These are phyloP conservation scores for Sebastes elongatus DNA, from an alignment of 2,797 vertebrate species.

Conservation along the genomic window DNA sequence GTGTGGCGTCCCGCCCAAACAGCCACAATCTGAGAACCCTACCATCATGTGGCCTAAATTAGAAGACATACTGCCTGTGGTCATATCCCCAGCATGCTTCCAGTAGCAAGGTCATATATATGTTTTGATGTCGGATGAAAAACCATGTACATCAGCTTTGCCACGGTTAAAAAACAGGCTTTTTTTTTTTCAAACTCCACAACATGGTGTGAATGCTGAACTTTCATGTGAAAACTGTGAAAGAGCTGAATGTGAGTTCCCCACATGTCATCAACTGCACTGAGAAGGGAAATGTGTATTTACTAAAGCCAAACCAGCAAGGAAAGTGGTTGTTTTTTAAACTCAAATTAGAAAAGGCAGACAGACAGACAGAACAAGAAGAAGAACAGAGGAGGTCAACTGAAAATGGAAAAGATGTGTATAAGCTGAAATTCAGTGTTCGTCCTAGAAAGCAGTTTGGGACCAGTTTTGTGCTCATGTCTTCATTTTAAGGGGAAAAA, in stretches of 20 bases:
- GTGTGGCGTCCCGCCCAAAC: background rate
- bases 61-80: constrained; percentile 3
- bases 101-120: constrained; percentile 12
- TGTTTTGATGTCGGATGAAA: constrained; percentile 16
- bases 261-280: background rate
- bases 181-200: background rate
- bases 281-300: background rate
- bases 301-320: background rate
- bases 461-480: background rate
- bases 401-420: background rate
- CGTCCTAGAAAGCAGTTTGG: background rate
- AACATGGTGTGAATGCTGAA: background rate
- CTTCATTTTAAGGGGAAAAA: background rate
- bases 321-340: background rate
- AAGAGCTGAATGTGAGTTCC: background rate
- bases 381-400: background rate
- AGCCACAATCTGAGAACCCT: background rate
- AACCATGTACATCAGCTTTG: background rate
- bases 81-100: background rate
- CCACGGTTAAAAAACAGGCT: background rate
- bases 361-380: background rate
- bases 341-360: constrained; percentile 1
- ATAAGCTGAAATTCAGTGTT: background rate
- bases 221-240: background rate
- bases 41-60: constrained; percentile 18